Evolutionary conservation across 2,797 vertebrate species (phyloP), one percentile per base, ranked within the genome.

Genomic region (Molossus alvarezi): DNA sequence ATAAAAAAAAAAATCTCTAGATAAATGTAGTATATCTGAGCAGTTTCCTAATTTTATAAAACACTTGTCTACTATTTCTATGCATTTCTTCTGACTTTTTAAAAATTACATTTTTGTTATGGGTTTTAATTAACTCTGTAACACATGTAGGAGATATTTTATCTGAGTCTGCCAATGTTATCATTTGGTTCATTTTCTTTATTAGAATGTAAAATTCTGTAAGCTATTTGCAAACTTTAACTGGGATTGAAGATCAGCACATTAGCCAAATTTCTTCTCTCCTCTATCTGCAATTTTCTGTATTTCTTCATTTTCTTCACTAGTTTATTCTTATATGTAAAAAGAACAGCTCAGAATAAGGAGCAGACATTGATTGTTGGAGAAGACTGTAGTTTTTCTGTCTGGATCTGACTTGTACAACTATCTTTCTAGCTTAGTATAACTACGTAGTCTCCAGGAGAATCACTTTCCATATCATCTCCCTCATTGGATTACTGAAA

Each of bases 391-490:
- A 29, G 41, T 69, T 77, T 92, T 92, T 0, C 12, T 67, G 6
- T 90, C 10, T 45, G 53, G 11, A 29, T 84, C 53, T 65, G 45
- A 79, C 1, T 9, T 84, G 6, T 81, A 23, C 15, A 58, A 45
- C 12, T 27, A 7, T 81, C 5, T 29, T 25, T 48, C 23, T 33
- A 69, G 14, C 33, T 91, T 57, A 81, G 9, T 62, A 1, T 83
- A 87, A 45, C 18, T 67, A 1, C 69, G 0, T 27, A 64, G 4
- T 83, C 17, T 41, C 12, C 12, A 75, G 20, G 15, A 92, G 9
- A 97, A n/a, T 45, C 12, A 77, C 11, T 83, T 95, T 37, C 82
- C 33, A 75, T 18, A n/a, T 33, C 55, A 55, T 60, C 18, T 92
- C 17, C 20, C 37, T 5, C 23, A 57, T 13, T 69, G 33, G 17